These are phyloP conservation scores for Augiades crinisus DNA, from an alignment of 2,888 invertebrate species.

Conservation along the genomic window DNA sequence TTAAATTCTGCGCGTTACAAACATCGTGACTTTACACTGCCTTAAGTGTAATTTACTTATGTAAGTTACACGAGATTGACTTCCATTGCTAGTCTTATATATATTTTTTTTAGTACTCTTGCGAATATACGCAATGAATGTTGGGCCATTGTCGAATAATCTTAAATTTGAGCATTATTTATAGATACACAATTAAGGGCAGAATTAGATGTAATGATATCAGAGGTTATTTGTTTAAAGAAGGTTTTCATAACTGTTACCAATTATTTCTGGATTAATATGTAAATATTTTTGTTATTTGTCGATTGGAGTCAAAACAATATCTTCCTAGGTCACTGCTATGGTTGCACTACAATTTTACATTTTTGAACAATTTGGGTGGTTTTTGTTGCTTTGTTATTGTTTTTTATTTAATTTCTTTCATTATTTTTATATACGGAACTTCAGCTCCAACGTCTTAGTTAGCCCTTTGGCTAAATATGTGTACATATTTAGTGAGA, in stretches of 20 bases:
- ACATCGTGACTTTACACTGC: background rate
- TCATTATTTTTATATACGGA: too few relatives aligned
- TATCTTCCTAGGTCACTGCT: too few relatives aligned
- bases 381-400: too few relatives aligned
- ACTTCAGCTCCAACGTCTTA: too few relatives aligned
- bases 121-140: background rate
- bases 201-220: background rate
- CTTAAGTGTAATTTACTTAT: too few relatives aligned
- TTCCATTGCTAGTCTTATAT: constrained; percentile 3
- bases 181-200: background rate
- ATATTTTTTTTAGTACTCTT: background rate
- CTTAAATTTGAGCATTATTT: background rate
- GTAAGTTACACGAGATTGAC: constrained; percentile 1
- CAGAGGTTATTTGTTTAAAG: background rate
- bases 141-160: constrained; percentile 1
- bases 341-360: too few relatives aligned
- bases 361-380: too few relatives aligned
- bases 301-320: too few relatives aligned
- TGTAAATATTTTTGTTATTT: background rate
- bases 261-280: background rate
- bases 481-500: too few relatives aligned
- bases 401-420: too few relatives aligned
- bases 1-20: constrained; percentile 40
- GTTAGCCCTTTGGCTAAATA: too few relatives aligned
- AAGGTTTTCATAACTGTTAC: background rate